phyloP scores from a whole-genome alignment of 2,113 vertebrate species.

The Mus pahari region DNA sequence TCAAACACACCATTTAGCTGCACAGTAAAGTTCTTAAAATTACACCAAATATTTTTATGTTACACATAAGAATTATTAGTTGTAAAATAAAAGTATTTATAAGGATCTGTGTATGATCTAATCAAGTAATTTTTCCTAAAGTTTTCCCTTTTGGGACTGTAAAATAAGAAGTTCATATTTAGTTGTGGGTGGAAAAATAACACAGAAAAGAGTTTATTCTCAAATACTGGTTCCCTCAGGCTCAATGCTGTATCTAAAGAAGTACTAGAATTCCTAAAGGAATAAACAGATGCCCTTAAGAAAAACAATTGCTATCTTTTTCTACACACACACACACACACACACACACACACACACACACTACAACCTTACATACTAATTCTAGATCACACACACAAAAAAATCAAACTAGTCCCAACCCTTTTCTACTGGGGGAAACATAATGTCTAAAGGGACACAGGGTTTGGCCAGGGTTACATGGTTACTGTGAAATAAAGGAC shows the following conservation, averaged over 20 bases:
- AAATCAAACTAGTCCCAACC: neutral
- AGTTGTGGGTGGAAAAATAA: neutral
- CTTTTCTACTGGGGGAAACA: neutral
- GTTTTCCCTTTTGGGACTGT: neutral
- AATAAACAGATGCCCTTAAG: neutral
- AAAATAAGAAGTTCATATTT: neutral
- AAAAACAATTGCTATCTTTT: conserved; percentile 27
- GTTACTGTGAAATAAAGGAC: conserved; percentile 32
- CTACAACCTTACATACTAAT: neutral
- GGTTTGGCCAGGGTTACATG: neutral
- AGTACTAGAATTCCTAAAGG: neutral
- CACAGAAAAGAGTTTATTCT: neutral
- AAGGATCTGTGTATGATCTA: neutral
- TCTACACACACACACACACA: neutral
- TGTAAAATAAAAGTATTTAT: conserved; percentile 9
- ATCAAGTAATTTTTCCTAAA: conserved; percentile 14
- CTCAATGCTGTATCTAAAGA: neutral
- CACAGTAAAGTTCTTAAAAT: conserved; percentile 46
- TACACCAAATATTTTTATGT: neutral
- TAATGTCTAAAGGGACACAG: neutral
- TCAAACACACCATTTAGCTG: conserved; percentile 37
- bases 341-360: neutral
- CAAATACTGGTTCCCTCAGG: neutral
- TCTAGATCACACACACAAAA: neutral
- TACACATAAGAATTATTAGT: neutral